Conservation (phyloP, 2,888 invertebrate genomes). For the Patella depressa region DNA sequence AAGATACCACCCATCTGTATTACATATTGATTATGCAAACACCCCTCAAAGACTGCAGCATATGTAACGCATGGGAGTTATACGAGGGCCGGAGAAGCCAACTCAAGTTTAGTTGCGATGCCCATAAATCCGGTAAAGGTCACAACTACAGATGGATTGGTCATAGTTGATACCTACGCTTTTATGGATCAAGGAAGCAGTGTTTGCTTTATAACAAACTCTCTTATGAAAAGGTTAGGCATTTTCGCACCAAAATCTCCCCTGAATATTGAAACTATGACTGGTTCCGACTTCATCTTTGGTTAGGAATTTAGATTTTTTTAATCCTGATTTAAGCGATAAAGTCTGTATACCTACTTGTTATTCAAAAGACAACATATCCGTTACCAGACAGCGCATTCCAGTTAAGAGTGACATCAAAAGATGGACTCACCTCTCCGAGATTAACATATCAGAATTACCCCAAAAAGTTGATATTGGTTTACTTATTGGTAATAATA, state of each 20-base stretch:
- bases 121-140: conserved; percentile 60
- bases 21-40: no score
- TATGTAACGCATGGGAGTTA: no score
- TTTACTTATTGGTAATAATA: conserved; percentile 19
- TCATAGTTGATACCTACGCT: conserved; percentile 33
- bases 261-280: neutral
- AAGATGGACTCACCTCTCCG: conserved; percentile 17
- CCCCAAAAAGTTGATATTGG: conserved; percentile 10
- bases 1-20: no score
- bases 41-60: no score
- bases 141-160: no score
- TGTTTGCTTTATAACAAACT: neutral
- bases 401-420: conserved; percentile 18
- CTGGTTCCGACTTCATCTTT: neutral
- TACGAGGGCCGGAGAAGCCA: neutral
- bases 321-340: neutral
- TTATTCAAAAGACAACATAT: conserved; percentile 18
- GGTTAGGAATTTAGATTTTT: neutral
- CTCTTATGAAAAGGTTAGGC: neutral
- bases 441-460: neutral
- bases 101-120: conserved; percentile 36
- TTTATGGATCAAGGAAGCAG: conserved; percentile 36
- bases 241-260: no score
- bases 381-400: conserved; percentile 7
- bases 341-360: neutral